Conservation (phyloP, 2,888 invertebrate species). For the Dorcus parallelipipedus region DNA sequence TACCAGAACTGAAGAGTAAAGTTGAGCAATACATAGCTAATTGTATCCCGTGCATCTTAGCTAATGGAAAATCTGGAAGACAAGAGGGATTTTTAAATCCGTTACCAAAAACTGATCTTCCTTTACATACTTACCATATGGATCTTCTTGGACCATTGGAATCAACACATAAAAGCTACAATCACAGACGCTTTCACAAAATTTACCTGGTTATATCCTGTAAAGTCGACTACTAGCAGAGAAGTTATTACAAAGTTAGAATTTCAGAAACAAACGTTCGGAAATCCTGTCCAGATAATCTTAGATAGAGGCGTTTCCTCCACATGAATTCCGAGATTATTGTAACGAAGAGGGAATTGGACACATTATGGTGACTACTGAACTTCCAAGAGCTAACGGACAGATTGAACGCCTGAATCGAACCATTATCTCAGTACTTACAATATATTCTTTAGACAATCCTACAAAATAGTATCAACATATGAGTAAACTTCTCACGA, state of each 20-base stretch:
- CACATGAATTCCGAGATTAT: too few relatives aligned
- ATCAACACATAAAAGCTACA: too few relatives aligned
- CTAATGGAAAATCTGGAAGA: slow-evolving; percentile 23
- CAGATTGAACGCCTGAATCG: too few relatives aligned
- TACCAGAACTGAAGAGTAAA: slow-evolving; percentile 24
- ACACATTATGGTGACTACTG: too few relatives aligned
- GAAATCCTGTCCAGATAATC: slow-evolving; percentile 11
- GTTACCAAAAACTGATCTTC: slow-evolving; percentile 26
- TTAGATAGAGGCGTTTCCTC: too few relatives aligned
- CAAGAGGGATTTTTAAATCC: slow-evolving; percentile 25
- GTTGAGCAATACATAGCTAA: slow-evolving; percentile 11
- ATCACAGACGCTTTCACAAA: too few relatives aligned
- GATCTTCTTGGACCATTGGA: slow-evolving; percentile 31
- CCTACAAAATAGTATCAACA: neutral
- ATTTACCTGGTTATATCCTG: too few relatives aligned
- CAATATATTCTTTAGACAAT: slow-evolving; percentile 4
- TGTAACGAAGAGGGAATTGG: too few relatives aligned
- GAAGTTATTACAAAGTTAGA: slow-evolving; percentile 27
- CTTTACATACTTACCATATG: slow-evolving; percentile 29
- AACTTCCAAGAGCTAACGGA: too few relatives aligned
- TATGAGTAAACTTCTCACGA: slow-evolving; percentile 36
- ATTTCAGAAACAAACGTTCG: slow-evolving; percentile 21
- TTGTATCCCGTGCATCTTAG: slow-evolving; percentile 27
- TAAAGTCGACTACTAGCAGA: slow-evolving; percentile 16
- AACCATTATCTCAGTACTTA: too few relatives aligned